Conservation (phyloP, 2,888 invertebrate species). For the Eumerus sabulonum region DNA sequence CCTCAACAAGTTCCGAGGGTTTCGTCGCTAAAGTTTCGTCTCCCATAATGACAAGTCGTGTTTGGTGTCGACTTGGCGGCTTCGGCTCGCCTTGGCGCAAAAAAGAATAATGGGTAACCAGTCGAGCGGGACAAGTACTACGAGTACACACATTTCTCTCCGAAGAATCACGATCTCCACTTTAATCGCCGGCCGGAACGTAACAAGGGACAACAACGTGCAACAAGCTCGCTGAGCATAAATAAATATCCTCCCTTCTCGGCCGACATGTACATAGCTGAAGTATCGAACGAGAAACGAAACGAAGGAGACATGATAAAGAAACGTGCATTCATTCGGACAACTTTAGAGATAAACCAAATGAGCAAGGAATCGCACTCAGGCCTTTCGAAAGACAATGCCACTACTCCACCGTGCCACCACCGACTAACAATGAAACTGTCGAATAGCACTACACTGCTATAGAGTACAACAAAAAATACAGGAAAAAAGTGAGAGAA, state of each 20-base stretch:
- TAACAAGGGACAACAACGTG: conserved; percentile 60
- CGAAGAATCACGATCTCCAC: conserved; percentile 65
- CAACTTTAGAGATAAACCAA: conserved; percentile 63
- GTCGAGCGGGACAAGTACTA: conserved; percentile 65
- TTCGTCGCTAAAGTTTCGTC: conserved; percentile 35
- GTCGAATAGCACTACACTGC: conserved; percentile 35
- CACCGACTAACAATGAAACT: conserved; percentile 46
- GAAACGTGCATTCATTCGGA: conserved; percentile 66
- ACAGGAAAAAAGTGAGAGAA: conserved; percentile 4
- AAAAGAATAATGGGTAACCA: conserved; percentile 66
- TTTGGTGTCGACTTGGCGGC: neutral
- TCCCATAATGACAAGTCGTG: conserved; percentile 61
- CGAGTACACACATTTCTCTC: conserved; percentile 19
- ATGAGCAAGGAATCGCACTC: conserved; percentile 67
- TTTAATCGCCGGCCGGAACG: conserved; percentile 63
- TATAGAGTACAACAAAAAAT: neutral
- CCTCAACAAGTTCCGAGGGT: conserved; percentile 51
- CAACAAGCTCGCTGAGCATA: conserved; percentile 63
- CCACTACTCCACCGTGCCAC: conserved; percentile 5
- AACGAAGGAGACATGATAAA: conserved; percentile 18
- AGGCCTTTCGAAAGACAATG: conserved; percentile 53
- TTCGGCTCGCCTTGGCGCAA: conserved; percentile 43
- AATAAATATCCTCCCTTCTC: conserved; percentile 44
- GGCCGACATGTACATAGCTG: no score
- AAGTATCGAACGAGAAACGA: conserved; percentile 5